Percentiles rank a stretch among this genome's conserved stretches.
Evolutionary conservation across 2,888 invertebrate species (phyloP).

Genomic region (Bombyx huttoni): DNA sequence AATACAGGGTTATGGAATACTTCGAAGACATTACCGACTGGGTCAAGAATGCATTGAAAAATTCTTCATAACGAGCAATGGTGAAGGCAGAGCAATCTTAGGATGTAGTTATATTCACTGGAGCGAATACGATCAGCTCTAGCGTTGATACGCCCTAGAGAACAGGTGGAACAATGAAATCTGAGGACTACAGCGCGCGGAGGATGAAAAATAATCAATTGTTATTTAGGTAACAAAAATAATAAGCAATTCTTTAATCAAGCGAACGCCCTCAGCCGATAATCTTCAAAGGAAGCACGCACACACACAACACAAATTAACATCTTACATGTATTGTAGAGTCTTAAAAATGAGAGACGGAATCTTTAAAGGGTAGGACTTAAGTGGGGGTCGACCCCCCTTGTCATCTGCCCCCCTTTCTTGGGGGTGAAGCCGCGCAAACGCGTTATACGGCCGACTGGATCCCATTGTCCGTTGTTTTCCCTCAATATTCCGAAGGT

Average conservation of each 20-base stretch:
- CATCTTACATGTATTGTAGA: constrained; percentile 58
- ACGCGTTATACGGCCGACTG: constrained; percentile 62
- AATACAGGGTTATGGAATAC: too few species aligned
- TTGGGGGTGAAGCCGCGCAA: constrained; percentile 41
- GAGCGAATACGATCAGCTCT: too few species aligned
- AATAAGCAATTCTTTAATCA: constrained; percentile 3
- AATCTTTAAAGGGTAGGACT: constrained; percentile 72
- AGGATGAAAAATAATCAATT: too few species aligned
- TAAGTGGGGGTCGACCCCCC: constrained; percentile 50
- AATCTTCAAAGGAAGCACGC: constrained; percentile 13
- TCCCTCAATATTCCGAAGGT: constrained; percentile 62
- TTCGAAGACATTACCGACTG: too few species aligned
- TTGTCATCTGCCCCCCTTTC: constrained; percentile 22
- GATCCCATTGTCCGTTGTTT: constrained; percentile 61
- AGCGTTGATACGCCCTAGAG: too few species aligned
- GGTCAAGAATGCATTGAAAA: too few species aligned
- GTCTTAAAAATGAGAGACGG: constrained; percentile 71
- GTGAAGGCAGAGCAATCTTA: too few species aligned
- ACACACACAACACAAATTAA: constrained; percentile 50
- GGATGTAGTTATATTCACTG: too few species aligned
- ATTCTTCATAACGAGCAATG: too few species aligned
- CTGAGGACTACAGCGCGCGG: too few species aligned
- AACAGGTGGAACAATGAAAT: too few species aligned
- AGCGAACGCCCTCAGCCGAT: neutral
- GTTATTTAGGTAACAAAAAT: too few species aligned